These are phyloP conservation scores for Toxotes chatareus DNA, from an alignment of 2,113 vertebrate species.

Conservation along the genomic window DNA sequence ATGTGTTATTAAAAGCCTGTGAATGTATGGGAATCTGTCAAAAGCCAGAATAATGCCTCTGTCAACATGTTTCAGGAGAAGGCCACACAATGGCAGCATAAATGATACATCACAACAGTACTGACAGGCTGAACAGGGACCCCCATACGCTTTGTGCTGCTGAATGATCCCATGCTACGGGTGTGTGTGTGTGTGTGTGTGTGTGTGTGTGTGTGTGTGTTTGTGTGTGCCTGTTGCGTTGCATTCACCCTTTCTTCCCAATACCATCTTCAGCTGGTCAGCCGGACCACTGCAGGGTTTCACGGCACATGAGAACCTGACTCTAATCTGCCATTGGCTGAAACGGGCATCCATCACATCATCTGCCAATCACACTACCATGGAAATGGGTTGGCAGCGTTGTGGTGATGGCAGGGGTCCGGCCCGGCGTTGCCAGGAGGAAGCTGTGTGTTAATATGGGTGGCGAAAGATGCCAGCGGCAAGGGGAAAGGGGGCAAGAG, in stretches of 20 bases:
- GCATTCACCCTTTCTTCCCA: constrained; percentile 56
- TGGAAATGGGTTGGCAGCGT: constrained; percentile 74
- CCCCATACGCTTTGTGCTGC: constrained; percentile 73
- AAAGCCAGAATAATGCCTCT: constrained; percentile 72
- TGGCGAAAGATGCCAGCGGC: constrained; percentile 71
- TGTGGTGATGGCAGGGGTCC: constrained; percentile 70
- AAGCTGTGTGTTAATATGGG: constrained; percentile 81
- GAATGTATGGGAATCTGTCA: constrained; percentile 80
- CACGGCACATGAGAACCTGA: constrained; percentile 57
- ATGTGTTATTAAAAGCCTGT: constrained; percentile 70
- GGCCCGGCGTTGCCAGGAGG: constrained; percentile 76
- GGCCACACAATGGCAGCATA: constrained; percentile 75
- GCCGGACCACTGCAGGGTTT: constrained; percentile 57
- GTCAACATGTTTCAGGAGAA: constrained; percentile 73
- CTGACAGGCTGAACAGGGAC: constrained; percentile 76
- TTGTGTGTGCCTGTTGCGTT: constrained; percentile 48
- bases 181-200: too few species aligned
- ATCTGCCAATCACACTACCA: constrained; percentile 80
- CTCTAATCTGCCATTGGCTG: constrained; percentile 68
- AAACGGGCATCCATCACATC: constrained; percentile 67
- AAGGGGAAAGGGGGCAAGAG: constrained; percentile 52
- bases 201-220: constrained; percentile 37
- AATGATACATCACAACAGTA: constrained; percentile 81
- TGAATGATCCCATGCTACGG: constrained; percentile 69
- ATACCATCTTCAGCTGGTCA: constrained; percentile 58